These are phyloP conservation scores for Hydrolagus affinis DNA, from an alignment of 2,113 vertebrate species.

Conservation along the genomic window DNA sequence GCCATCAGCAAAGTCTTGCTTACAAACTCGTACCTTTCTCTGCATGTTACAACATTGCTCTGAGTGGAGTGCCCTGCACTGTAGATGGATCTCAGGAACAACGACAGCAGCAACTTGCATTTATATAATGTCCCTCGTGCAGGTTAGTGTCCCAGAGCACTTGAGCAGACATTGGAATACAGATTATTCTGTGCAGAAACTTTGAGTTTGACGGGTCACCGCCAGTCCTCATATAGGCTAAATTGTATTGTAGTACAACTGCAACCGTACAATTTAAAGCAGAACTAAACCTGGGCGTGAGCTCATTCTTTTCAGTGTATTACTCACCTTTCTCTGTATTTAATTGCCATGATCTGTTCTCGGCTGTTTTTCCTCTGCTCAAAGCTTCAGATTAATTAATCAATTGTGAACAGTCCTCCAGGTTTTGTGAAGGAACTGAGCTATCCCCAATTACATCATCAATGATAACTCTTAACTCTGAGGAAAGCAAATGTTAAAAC, in stretches of 20 bases:
- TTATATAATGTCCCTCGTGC: no score
- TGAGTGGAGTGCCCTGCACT: no score
- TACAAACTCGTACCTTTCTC: no score
- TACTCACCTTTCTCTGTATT: constrained; percentile 8
- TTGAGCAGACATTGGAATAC: no score
- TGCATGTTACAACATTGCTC: no score
- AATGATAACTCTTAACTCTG: not conserved
- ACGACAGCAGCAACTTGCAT: no score
- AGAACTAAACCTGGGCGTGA: constrained; percentile 20
- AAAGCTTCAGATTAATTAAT: constrained; percentile 15
- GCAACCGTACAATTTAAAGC: not conserved
- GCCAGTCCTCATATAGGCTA: not conserved
- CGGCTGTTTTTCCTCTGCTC: constrained; percentile 7
- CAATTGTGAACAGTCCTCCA: not conserved
- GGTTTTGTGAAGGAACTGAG: not conserved
- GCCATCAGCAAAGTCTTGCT: no score
- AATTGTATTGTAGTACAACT: no score
- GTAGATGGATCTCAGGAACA: no score
- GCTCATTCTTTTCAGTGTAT: constrained; percentile 25
- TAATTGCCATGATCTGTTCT: constrained; percentile 20
- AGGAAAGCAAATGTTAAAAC: not conserved
- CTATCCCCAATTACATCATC: constrained; percentile 4
- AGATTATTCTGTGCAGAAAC: not conserved
- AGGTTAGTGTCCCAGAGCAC: no score
- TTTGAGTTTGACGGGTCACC: not conserved